These are phyloP conservation scores for Myioborus miniatus DNA, from an alignment of 2,797 vertebrate genomes.

Conservation along the genomic window DNA sequence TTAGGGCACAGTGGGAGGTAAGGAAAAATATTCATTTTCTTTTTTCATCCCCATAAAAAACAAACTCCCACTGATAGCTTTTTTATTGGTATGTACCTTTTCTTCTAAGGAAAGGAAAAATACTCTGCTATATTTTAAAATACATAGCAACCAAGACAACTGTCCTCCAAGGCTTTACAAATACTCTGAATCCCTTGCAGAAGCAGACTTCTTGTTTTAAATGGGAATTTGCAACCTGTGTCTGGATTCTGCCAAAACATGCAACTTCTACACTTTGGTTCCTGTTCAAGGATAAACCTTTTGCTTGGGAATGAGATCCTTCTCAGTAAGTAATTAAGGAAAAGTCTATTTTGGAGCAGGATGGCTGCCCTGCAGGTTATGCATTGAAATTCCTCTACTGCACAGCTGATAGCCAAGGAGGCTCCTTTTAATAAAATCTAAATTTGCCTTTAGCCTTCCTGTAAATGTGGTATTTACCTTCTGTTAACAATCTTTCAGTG, in stretches of 20 bases:
- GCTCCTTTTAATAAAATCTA: constrained; percentile 28
- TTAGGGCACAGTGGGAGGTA: not conserved
- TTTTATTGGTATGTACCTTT: not conserved
- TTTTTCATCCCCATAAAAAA: not conserved
- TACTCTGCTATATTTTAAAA: not conserved
- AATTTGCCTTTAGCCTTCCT: not conserved
- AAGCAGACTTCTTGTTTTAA: not conserved
- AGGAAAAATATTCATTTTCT: not conserved
- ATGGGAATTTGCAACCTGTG: not conserved
- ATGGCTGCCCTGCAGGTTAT: constrained; percentile 18
- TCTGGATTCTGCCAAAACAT: not conserved
- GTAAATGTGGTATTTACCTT: constrained; percentile 45
- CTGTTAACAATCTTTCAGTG: not conserved
- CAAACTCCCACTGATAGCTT: not conserved
- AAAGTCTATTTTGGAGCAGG: not conserved
- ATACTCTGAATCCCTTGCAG: not conserved
- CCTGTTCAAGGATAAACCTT: not conserved
- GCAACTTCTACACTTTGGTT: not conserved
- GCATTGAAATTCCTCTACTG: not conserved
- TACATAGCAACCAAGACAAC: not conserved
- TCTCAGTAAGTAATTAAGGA: constrained; percentile 13
- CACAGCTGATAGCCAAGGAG: not conserved
- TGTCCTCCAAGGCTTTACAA: not conserved
- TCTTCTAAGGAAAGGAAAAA: not conserved
- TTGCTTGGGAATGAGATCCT: not conserved